Conservation (phyloP, 2,797 vertebrate genomes). For the Columba guinea region DNA sequence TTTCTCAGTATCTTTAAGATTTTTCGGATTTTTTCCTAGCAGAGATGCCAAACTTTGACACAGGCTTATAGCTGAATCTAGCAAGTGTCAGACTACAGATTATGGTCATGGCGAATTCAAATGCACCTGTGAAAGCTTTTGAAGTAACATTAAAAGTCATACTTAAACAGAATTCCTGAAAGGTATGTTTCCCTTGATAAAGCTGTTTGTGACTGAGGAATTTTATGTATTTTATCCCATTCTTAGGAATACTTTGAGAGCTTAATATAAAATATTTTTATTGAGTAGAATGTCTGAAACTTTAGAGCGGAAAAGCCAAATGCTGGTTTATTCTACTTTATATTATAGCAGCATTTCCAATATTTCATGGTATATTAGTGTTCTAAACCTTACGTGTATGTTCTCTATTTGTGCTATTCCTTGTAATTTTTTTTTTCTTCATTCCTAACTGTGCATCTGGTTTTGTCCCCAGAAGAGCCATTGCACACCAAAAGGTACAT, state of each 20-base stretch:
- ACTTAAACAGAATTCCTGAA: not conserved
- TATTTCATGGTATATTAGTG: not conserved
- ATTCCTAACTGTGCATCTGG: not conserved
- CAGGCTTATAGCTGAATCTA: not conserved
- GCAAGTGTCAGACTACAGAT: not conserved
- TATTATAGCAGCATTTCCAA: not conserved
- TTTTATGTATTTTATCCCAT: not conserved
- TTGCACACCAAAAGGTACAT: not conserved
- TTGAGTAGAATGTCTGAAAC: not conserved
- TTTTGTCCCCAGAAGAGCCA: not conserved
- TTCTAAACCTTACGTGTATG: not conserved
- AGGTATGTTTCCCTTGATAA: not conserved
- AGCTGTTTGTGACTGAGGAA: not conserved
- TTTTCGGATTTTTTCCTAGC: not conserved
- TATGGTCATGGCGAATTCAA: not conserved
- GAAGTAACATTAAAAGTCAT: not conserved
- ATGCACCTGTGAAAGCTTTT: not conserved
- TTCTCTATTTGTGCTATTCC: not conserved
- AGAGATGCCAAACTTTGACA: not conserved
- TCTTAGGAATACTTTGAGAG: not conserved
- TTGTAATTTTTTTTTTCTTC: not conserved
- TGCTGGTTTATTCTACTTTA: not conserved
- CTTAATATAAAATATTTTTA: not conserved
- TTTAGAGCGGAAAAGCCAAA: not conserved
- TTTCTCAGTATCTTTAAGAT: not conserved